Evolutionary conservation across 2,113 vertebrate genomes (phyloP).

Genomic region (Syngnathus scovelli): DNA sequence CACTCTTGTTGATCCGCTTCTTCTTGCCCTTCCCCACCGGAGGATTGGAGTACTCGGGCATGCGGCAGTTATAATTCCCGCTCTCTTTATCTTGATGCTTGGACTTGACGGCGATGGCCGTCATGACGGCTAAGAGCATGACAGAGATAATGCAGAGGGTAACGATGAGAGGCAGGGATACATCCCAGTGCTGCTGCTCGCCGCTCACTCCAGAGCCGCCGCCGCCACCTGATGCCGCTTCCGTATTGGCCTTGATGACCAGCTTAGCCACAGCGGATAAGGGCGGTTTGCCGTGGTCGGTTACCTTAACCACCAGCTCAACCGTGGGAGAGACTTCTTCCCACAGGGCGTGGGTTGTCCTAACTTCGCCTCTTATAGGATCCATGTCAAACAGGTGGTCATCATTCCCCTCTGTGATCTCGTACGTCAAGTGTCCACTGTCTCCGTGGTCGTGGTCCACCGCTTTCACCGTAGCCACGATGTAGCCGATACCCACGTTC

Average conservation of each 20-base stretch:
- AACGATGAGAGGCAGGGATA: conserved; percentile 94
- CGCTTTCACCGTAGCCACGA: conserved; percentile 88
- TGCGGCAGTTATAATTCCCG: conserved; percentile 98
- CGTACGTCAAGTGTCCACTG: conserved; percentile 92
- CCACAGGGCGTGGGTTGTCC: conserved; percentile 90
- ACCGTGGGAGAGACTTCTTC: conserved; percentile 89
- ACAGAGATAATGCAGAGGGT: conserved; percentile 96
- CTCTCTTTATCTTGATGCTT: conserved; percentile 99
- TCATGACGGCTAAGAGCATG: conserved; percentile 97
- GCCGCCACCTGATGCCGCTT: conserved; percentile 81
- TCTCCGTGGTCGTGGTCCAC: conserved; percentile 97
- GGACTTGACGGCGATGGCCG: conserved; percentile 97
- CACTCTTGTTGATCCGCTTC: conserved; percentile 93
- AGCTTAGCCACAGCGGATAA: conserved; percentile 94
- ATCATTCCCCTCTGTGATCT: conserved; percentile 95
- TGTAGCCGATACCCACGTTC: conserved; percentile 91
- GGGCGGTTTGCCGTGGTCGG: conserved; percentile 94
- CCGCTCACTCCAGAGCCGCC: conserved; percentile 82
- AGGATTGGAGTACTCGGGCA: conserved; percentile 96
- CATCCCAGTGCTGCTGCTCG: conserved; percentile 92
- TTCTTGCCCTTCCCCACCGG: conserved; percentile 97
- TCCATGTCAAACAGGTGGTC: conserved; percentile 97
- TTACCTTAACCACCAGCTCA: conserved; percentile 95
- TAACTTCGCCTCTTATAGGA: conserved; percentile 87
- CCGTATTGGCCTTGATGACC: conserved; percentile 87